Percentiles rank a stretch among this genome's conserved stretches.
Evolutionary conservation across 1,140 invertebrate genomes (phyloP).

Genomic region (Drosophila mauritiana): DNA sequence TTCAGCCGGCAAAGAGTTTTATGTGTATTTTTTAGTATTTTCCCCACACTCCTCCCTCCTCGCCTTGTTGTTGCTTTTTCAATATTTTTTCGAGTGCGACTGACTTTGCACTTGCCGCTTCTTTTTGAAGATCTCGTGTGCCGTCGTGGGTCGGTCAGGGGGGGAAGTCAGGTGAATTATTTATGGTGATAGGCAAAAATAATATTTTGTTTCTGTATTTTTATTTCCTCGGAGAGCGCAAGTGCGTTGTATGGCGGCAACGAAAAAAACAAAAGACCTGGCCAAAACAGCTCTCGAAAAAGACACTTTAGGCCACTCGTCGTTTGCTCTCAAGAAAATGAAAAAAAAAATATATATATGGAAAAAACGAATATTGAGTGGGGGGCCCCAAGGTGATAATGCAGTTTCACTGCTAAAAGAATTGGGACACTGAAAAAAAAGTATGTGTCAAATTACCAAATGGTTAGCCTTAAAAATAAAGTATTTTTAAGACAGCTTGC

Average conservation of each 20-base stretch:
- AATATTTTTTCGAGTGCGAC: conserved; percentile 78
- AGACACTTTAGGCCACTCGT: conserved; percentile 76
- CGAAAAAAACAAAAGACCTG: conserved; percentile 70
- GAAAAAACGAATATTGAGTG: conserved; percentile 46
- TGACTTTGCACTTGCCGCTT: conserved; percentile 79
- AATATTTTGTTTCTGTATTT: conserved; percentile 63
- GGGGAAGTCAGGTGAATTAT: conserved; percentile 66
- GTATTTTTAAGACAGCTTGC: too few species aligned
- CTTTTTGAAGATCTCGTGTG: conserved; percentile 78
- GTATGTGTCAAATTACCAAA: neutral
- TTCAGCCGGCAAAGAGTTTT: conserved; percentile 58
- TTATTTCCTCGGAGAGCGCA: conserved; percentile 11
- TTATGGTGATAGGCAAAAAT: conserved; percentile 83
- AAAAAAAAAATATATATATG: neutral
- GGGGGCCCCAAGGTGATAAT: conserved; percentile 69
- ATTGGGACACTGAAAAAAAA: conserved; percentile 13
- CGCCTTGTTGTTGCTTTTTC: conserved; percentile 24
- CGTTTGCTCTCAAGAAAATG: conserved; percentile 21
- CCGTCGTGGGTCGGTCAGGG: neutral
- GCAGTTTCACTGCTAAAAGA: conserved; percentile 60
- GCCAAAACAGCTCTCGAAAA: conserved; percentile 70
- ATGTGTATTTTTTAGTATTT: conserved; percentile 44
- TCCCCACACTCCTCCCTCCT: neutral
- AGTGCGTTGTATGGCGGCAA: conserved; percentile 63
- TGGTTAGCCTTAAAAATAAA: neutral